Evolutionary conservation across 2,113 vertebrate genomes (phyloP).

Genomic region (Sinocyclocheilus grahami): DNA sequence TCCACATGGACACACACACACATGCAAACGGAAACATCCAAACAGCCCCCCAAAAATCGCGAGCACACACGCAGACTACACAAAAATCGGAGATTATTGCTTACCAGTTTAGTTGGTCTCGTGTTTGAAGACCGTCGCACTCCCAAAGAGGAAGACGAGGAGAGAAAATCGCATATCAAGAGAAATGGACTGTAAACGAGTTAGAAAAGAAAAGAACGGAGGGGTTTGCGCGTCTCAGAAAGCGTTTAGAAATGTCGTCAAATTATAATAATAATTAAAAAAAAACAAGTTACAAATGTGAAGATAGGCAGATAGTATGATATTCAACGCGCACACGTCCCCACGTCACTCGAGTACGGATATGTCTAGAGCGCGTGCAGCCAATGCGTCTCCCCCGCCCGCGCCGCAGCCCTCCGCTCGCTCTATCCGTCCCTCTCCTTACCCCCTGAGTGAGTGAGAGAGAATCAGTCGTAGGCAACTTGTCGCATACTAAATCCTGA

Average conservation of each 20-base stretch:
- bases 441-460: constrained; percentile 25
- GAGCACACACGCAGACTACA: not conserved
- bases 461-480: constrained; percentile 70
- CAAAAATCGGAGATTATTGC: constrained; percentile 55
- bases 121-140: constrained; percentile 64
- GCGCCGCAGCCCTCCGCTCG: constrained; percentile 57
- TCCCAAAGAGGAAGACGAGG: constrained; percentile 53
- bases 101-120: constrained; percentile 70
- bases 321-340: constrained; percentile 61
- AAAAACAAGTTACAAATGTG: constrained; percentile 33
- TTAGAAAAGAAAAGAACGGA: constrained; percentile 32
- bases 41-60: not conserved
- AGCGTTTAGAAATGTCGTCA: constrained; percentile 19
- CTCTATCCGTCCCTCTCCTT: constrained; percentile 60
- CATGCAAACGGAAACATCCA: not conserved
- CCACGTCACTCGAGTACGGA: constrained; percentile 73
- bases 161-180: constrained; percentile 48
- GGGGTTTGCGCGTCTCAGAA: constrained; percentile 26
- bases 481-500: constrained; percentile 70
- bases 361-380: constrained; percentile 72
- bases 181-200: constrained; percentile 34
- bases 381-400: constrained; percentile 66
- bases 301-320: constrained; percentile 56
- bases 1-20: constrained; percentile 41
- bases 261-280: not conserved